Conservation (phyloP, 2,888 invertebrate genomes). For the Caenorhabditis sp. region DNA sequence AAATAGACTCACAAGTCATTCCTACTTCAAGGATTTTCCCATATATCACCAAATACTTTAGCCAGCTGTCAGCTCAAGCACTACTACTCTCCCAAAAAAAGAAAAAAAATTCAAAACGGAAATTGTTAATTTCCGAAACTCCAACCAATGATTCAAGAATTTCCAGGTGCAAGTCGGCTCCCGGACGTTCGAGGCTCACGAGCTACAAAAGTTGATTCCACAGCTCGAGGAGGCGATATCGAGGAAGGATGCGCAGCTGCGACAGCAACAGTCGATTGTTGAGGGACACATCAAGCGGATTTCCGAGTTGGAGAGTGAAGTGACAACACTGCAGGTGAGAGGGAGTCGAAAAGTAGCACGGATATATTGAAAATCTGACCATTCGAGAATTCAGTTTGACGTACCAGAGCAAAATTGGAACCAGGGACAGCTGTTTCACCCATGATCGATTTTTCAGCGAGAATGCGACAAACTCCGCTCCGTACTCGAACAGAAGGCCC, state of each 20-base stretch:
- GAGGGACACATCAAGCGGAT: conserved; percentile 83
- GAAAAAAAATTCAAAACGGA: background rate
- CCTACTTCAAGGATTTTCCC: no score
- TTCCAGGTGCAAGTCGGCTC: conserved; percentile 79
- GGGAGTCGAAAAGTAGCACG: no score
- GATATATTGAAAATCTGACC: no score
- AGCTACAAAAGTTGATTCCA: conserved; percentile 82
- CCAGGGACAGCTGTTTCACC: no score
- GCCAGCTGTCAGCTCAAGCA: background rate
- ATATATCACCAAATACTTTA: no score
- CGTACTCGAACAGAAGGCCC: conserved; percentile 85
- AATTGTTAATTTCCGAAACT: background rate
- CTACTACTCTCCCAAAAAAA: no score
- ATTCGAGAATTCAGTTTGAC: no score
- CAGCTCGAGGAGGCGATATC: conserved; percentile 75
- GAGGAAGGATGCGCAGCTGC: conserved; percentile 76
- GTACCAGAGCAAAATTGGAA: no score
- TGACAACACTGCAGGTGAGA: conserved; percentile 82
- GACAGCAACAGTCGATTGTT: conserved; percentile 81
- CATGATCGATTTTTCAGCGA: conserved; percentile 76
- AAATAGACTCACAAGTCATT: no score
- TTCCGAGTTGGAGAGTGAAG: conserved; percentile 84
- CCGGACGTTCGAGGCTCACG: conserved; percentile 81
- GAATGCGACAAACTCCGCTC: conserved; percentile 85
- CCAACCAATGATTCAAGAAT: background rate